A percentile compares a stretch with the other conserved stretches of the same genome.
phyloP scores from a whole-genome alignment of 2,797 vertebrate species.

The Ispidina picta region DNA sequence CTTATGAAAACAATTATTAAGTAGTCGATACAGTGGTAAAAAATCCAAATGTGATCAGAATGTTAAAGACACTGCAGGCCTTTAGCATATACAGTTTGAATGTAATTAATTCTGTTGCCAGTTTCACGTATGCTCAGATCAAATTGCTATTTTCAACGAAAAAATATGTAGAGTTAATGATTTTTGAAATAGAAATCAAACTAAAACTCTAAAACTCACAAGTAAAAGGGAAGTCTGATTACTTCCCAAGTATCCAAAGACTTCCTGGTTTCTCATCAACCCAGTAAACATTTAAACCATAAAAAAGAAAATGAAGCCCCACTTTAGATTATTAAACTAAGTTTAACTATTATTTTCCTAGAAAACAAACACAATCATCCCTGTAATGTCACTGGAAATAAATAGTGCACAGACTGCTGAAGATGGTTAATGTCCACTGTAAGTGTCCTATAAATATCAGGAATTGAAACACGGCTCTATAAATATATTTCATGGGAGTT shows the following conservation, averaged over 20 bases:
- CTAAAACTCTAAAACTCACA: not conserved
- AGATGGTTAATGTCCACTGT: slow-evolving; percentile 10
- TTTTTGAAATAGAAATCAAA: not conserved
- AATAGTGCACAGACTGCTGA: not conserved
- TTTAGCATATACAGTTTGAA: not conserved
- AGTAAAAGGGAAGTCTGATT: not conserved
- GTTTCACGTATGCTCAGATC: not conserved
- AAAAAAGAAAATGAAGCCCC: not conserved
- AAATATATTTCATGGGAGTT: slow-evolving; percentile 48
- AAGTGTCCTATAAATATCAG: slow-evolving; percentile 39
- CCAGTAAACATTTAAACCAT: not conserved
- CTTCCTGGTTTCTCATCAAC: not conserved
- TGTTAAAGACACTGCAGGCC: not conserved
- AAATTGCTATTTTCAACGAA: not conserved
- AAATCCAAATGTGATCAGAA: not conserved
- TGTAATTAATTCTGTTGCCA: not conserved
- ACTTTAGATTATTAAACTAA: not conserved
- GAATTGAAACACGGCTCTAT: slow-evolving; percentile 25
- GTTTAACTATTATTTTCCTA: not conserved
- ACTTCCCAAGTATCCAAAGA: not conserved
- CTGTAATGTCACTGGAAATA: not conserved
- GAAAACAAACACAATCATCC: slow-evolving; percentile 17
- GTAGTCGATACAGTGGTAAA: not conserved
- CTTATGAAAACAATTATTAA: slow-evolving; percentile 42
- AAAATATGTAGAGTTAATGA: not conserved